Conservation (phyloP, 2,113 vertebrate genomes). For the Proteles cristata region DNA sequence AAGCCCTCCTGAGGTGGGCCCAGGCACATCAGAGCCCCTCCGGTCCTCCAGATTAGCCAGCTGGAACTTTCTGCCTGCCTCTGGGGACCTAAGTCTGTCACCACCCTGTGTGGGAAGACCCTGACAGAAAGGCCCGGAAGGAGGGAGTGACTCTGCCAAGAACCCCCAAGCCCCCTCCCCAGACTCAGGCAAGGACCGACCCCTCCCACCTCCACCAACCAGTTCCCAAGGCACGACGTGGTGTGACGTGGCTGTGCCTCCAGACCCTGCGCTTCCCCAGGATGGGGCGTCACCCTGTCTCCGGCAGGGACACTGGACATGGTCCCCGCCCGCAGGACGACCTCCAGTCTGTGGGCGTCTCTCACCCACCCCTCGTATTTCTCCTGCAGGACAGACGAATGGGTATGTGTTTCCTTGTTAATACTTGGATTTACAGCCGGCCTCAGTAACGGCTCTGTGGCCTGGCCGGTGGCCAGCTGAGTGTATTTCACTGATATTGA, state of each 20-base stretch:
- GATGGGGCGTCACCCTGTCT: too few relatives aligned
- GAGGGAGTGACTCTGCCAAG: neutral
- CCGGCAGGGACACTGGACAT: neutral
- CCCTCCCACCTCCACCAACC: neutral
- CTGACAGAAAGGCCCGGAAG: neutral
- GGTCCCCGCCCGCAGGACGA: neutral
- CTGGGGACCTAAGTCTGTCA: neutral
- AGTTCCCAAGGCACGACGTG: too few relatives aligned
- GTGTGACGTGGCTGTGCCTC: too few relatives aligned
- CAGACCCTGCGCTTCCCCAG: neutral
- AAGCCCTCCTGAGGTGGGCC: neutral
- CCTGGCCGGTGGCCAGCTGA: constrained; percentile 58
- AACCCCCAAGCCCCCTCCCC: rapidly evolving
- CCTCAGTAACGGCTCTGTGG: neutral
- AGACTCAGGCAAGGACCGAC: neutral
- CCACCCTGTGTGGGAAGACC: rapidly evolving
- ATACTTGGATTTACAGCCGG: constrained; percentile 27
- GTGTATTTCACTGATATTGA: constrained; percentile 46
- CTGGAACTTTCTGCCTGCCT: neutral
- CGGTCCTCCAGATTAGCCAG: neutral
- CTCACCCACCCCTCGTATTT: neutral
- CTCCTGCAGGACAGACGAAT: neutral
- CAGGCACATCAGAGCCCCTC: rapidly evolving
- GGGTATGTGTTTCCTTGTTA: constrained; percentile 28
- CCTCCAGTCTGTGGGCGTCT: neutral